Base-by-base conservation (phyloP, 2,888 invertebrate species). In the Sarcophaga variegata region DNA sequence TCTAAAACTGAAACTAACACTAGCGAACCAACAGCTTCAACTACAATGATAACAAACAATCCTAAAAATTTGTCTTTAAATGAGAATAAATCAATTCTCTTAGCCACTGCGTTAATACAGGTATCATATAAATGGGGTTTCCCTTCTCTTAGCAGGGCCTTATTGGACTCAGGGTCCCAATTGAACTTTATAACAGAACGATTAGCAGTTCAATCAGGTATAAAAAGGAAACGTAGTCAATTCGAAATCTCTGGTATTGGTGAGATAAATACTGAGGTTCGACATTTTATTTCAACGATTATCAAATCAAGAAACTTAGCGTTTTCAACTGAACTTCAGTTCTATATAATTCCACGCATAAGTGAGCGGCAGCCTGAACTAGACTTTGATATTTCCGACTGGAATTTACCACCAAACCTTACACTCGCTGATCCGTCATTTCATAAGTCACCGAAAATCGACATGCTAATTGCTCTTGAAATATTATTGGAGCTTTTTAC, bases 91-190 rank as follows among this genome's bases (percentile, higher is more conserved):
- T 20, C 60, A 17, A n/a, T 20, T 20, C 14, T 20, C 25, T 60
- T 59, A 49, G 72, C 27, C 59, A 49, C 59, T 22, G 54, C 72
- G 20, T 59, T 60, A 59, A 27, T 72, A 25, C 59, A 22, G 10
- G 20, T 72, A 22, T 20, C n/a, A 72, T 20, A 54, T 54, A 12
- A 60, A 60, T 60, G n/a, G 14, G 20, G 20, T 60, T 60, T n/a
- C 6, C 2, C 60, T 60, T n/a, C n/a, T 60, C 17, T 60, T 17
- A 20, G 60, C 14, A 77, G 77, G 22, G 67, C 54, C 3, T 14
- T 63, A 22, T 20, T 82, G 37, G 76, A 82, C 63, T 82, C 63
- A 10, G 82, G 82, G 12, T 82, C 82, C 2, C 76, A 82, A 17
- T 20, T 71, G 3, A 82, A 82, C 59, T 82, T 82, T 72, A 62